Percentiles rank a stretch among this genome's conserved stretches.
Evolutionary conservation across 2,113 vertebrate genomes (phyloP).

Genomic region (Toxotes jaculatrix): DNA sequence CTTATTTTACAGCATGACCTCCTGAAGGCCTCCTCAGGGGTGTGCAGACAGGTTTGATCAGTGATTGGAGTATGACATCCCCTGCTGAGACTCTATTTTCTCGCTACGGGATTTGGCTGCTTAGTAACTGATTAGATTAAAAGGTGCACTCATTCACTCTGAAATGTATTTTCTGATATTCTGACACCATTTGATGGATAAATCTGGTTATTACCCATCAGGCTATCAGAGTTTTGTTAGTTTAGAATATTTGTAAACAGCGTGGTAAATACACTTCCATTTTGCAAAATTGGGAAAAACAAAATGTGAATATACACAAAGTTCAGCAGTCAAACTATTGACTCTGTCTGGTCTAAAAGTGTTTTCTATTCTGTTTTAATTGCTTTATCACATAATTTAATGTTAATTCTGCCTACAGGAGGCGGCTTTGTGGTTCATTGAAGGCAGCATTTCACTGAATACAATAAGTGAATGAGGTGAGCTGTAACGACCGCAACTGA

Average conservation of each 20-base stretch:
- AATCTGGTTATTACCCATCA: neutral
- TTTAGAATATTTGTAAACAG: slow-evolving; percentile 23
- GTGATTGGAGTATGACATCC: slow-evolving; percentile 62
- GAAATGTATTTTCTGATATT: slow-evolving; percentile 37
- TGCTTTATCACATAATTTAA: slow-evolving; percentile 22
- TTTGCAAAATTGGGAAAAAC: neutral
- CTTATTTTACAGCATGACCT: slow-evolving; percentile 51
- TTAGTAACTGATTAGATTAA: slow-evolving; percentile 50
- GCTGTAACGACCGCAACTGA: slow-evolving; percentile 34
- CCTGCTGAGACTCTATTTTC: slow-evolving; percentile 56
- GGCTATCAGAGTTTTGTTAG: neutral
- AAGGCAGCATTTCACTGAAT: slow-evolving; percentile 33
- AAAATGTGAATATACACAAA: neutral
- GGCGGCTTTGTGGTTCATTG: slow-evolving; percentile 19
- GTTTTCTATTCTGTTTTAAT: slow-evolving; percentile 27
- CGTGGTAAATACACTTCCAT: slow-evolving; percentile 1
- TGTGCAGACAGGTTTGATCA: slow-evolving; percentile 57
- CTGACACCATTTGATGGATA: slow-evolving; percentile 30
- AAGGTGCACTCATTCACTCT: slow-evolving; percentile 40
- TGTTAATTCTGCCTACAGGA: slow-evolving; percentile 40
- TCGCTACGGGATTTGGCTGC: slow-evolving; percentile 44
- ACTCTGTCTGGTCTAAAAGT: slow-evolving; percentile 13
- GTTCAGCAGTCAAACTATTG: slow-evolving; percentile 13
- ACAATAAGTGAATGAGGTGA: slow-evolving; percentile 19
- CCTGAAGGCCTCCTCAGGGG: slow-evolving; percentile 37